Evolutionary conservation across 2,113 vertebrate species (phyloP).

Genomic region (Melanocharis versteri): DNA sequence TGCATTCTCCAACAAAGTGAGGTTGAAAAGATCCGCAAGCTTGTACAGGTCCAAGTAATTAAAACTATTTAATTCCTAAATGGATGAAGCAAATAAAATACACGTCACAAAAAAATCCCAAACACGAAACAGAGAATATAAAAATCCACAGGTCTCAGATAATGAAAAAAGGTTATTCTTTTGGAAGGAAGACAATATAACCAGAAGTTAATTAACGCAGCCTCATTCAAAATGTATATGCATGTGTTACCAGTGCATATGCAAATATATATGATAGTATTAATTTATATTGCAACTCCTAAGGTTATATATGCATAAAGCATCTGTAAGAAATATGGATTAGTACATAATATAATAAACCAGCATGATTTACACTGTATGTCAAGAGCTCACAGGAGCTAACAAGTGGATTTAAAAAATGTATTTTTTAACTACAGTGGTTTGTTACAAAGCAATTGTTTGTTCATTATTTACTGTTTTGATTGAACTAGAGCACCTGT

Average conservation of each 20-base stretch:
- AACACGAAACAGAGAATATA: not conserved
- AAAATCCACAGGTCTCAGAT: not conserved
- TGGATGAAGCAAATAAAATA: slow-evolving; percentile 58
- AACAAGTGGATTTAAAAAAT: not conserved
- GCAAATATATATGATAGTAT: not conserved
- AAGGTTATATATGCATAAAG: not conserved
- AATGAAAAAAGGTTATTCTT: not conserved
- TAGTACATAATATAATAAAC: not conserved
- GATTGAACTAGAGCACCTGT: not conserved
- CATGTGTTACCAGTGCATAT: not conserved
- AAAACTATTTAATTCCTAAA: slow-evolving; percentile 92
- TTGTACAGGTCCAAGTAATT: slow-evolving; percentile 98
- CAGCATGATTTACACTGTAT: not conserved
- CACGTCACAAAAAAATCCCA: slow-evolving; percentile 20
- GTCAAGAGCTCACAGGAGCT: not conserved
- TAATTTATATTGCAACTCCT: not conserved
- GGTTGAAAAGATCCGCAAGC: slow-evolving; percentile 96
- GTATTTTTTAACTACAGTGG: not conserved
- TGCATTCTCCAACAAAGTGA: slow-evolving; percentile 91
- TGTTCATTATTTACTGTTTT: not conserved
- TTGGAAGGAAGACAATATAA: not conserved
- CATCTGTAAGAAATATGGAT: not conserved
- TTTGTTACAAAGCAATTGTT: not conserved
- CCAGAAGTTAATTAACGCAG: slow-evolving; percentile 15
- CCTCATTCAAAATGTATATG: not conserved